Conservation (phyloP, 2,888 invertebrate genomes). For the Coleophora flavipennella region DNA sequence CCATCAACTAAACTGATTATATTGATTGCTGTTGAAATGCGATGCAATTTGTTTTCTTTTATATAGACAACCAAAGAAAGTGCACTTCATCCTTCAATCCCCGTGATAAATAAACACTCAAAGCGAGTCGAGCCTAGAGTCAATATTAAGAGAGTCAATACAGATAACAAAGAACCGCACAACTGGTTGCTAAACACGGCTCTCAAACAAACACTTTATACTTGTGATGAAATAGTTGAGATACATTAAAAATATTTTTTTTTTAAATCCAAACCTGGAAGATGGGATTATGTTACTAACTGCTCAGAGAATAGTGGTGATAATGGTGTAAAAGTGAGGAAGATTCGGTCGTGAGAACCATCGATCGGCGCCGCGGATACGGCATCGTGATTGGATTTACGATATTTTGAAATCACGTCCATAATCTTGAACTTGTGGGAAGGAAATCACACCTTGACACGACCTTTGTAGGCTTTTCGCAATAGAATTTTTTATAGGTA, state of each 20-base stretch:
- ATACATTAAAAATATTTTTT: constrained; percentile 28
- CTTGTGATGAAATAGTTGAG: constrained; percentile 31
- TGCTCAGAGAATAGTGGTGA: constrained; percentile 12
- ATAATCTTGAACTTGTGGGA: constrained; percentile 59
- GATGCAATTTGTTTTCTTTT: constrained; percentile 1
- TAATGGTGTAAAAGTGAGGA: constrained; percentile 15
- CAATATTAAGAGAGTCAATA: constrained; percentile 56
- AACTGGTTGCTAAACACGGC: constrained; percentile 55
- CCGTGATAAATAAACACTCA: constrained; percentile 30
- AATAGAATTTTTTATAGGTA: too few relatives aligned
- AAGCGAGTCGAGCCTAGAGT: constrained; percentile 28
- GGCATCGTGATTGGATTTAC: constrained; percentile 58
- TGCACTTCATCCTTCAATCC: constrained; percentile 22
- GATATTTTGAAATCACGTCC: constrained; percentile 63
- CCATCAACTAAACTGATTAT: too few relatives aligned
- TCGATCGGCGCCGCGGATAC: constrained; percentile 44
- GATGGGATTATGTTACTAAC: constrained; percentile 13
- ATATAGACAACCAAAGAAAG: constrained; percentile 22
- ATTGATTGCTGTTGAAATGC: too few relatives aligned
- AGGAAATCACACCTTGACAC: constrained; percentile 49
- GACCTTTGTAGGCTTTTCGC: constrained; percentile 20
- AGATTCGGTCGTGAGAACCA: constrained; percentile 50
- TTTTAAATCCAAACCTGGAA: constrained; percentile 14
- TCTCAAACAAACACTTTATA: constrained; percentile 47
- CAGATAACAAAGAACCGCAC: constrained; percentile 60